phyloP scores from a whole-genome alignment of 2,797 vertebrate species.

The Otolemur crassicaudatus region DNA sequence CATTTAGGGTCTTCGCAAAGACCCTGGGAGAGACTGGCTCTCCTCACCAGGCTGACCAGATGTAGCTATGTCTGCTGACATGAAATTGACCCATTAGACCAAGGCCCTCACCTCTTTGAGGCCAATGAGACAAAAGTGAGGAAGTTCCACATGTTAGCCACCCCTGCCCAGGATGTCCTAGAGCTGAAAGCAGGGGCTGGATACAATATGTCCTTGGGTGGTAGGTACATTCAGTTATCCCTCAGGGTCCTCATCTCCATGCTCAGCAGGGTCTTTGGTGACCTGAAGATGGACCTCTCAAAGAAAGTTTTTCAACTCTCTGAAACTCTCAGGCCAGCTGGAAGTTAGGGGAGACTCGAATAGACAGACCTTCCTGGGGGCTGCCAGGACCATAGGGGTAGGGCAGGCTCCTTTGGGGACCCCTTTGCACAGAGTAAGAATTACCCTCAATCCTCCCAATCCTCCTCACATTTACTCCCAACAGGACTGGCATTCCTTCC shows the following conservation, averaged over 20 bases:
- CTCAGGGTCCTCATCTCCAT: not conserved
- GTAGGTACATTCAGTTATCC: not conserved
- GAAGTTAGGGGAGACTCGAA: slow-evolving; percentile 4
- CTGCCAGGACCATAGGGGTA: not conserved
- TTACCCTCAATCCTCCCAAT: not conserved
- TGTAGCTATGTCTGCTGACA: not conserved
- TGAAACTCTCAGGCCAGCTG: not conserved
- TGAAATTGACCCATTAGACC: not conserved
- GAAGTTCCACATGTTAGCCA: not conserved
- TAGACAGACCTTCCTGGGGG: not conserved
- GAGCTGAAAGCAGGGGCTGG: not conserved
- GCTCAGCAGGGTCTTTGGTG: not conserved
- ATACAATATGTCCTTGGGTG: not conserved
- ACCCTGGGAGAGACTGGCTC: not conserved
- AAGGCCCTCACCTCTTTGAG: not conserved
- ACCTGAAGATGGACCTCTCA: not conserved
- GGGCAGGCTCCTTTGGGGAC: not conserved
- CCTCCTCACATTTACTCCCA: not conserved
- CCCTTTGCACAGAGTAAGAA: not conserved
- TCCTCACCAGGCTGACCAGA: not conserved
- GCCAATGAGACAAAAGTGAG: not conserved
- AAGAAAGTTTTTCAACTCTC: not conserved
- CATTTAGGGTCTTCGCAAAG: not conserved
- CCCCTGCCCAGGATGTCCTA: not conserved
- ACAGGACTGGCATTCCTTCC: not conserved